Percentiles rank a stretch among this genome's conserved stretches.
Evolutionary conservation across 2,888 invertebrate genomes (phyloP).

Genomic region (Himalopsyche anomala): DNA sequence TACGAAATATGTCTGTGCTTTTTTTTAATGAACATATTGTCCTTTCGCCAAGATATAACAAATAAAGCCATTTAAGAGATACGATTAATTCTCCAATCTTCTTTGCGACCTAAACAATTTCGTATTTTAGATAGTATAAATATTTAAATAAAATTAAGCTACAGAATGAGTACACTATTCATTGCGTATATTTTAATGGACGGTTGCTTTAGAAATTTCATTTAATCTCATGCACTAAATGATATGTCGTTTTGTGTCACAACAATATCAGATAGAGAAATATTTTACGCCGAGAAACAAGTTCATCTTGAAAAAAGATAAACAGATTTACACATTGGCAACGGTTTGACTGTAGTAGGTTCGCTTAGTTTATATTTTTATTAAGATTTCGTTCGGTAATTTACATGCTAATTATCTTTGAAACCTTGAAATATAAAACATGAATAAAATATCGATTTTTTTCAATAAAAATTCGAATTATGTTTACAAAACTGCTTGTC

Average conservation of each 20-base stretch:
- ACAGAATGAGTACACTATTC: too few species aligned
- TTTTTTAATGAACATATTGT: too few species aligned
- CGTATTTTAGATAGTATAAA: too few species aligned
- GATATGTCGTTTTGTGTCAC: slow-evolving; percentile 31
- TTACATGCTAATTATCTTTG: background rate
- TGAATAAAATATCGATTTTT: slow-evolving; percentile 25
- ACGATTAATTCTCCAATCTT: too few species aligned
- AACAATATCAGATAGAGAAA: background rate
- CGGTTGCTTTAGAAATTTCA: slow-evolving; percentile 1
- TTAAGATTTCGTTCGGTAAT: background rate
- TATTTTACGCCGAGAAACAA: background rate
- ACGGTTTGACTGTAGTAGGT: background rate
- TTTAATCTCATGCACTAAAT: slow-evolving; percentile 35
- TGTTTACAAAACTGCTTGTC: background rate
- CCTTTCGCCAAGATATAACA: too few species aligned
- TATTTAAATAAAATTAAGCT: too few species aligned
- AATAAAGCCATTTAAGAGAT: too few species aligned
- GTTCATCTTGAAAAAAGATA: slow-evolving; percentile 27
- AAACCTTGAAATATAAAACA: slow-evolving; percentile 27
- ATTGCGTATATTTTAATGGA: too few species aligned
- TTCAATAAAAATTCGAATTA: background rate
- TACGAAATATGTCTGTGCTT: too few species aligned
- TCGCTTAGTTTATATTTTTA: background rate
- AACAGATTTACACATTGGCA: slow-evolving; percentile 10
- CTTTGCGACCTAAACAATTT: too few species aligned